These are phyloP conservation scores for Masticophis lateralis DNA, from an alignment of 2,797 vertebrate species.

Conservation along the genomic window DNA sequence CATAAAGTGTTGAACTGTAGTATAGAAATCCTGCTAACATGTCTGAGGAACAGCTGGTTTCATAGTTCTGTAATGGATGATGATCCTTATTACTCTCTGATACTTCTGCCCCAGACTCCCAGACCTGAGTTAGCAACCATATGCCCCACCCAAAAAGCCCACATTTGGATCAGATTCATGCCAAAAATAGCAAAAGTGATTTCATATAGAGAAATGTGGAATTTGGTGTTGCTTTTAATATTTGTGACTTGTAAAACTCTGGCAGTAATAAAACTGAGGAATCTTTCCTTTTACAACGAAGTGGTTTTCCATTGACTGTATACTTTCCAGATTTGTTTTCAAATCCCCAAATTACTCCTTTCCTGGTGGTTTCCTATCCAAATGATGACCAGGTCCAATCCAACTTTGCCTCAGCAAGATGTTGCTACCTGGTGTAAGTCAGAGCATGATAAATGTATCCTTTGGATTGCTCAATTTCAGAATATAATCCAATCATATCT, in stretches of 20 bases:
- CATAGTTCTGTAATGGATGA: background rate
- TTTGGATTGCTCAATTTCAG: background rate
- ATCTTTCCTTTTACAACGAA: background rate
- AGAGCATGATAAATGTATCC: background rate
- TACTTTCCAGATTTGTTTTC: background rate
- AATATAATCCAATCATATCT: background rate
- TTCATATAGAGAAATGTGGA: background rate
- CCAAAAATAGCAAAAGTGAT: background rate
- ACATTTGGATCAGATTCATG: background rate
- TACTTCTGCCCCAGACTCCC: background rate
- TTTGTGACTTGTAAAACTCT: background rate
- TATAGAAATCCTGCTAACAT: background rate
- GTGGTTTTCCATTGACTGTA: background rate
- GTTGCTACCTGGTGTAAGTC: background rate
- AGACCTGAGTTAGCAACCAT: background rate
- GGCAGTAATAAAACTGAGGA: background rate
- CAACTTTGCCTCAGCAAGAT: background rate
- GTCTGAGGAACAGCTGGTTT: background rate
- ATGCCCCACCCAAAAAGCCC: background rate
- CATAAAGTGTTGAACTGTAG: background rate
- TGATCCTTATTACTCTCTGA: background rate
- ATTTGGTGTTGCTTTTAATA: background rate
- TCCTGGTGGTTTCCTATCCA: background rate
- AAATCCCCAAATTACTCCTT: background rate
- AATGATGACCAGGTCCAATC: background rate